Conservation (phyloP, 1,140 invertebrate genomes). For the Pseudachorutes palmiensis region DNA sequence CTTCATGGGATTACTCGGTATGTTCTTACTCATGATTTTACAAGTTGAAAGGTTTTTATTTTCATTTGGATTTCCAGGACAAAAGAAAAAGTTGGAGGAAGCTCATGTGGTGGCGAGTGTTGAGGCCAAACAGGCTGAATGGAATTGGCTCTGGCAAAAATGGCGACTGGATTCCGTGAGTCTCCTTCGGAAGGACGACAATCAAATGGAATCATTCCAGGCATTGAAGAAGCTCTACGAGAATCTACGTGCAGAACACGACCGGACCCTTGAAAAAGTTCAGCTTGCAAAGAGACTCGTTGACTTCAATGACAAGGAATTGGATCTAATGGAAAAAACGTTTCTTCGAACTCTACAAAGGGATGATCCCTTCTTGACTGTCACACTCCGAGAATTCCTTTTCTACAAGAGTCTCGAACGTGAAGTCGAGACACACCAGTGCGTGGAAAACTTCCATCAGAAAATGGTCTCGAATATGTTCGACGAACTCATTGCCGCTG, state of each 20-base stretch:
- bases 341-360: conserved; percentile 14
- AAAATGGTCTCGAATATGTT: conserved; percentile 20
- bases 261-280: conserved; percentile 2
- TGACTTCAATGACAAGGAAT: conserved; percentile 21
- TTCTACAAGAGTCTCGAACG: conserved; percentile 20
- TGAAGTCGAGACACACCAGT: conserved; percentile 16
- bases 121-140: conserved; percentile 22
- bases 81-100: conserved; percentile 24
- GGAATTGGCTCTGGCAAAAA: conserved; percentile 16
- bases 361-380: conserved; percentile 30
- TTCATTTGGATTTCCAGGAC: not conserved
- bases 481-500: conserved; percentile 14
- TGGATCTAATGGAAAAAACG: conserved; percentile 16
- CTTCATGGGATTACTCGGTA: conserved; percentile 20
- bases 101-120: conserved; percentile 17
- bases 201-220: not conserved
- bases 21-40: not conserved
- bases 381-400: conserved; percentile 27
- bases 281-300: conserved; percentile 13
- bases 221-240: conserved; percentile 11
- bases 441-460: conserved; percentile 23
- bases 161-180: conserved; percentile 24
- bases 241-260: not conserved
- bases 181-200: not conserved
- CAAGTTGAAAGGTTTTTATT: not conserved